Evolutionary conservation across 2,113 vertebrate species (phyloP).

Genomic region (Festucalex cinctus): DNA sequence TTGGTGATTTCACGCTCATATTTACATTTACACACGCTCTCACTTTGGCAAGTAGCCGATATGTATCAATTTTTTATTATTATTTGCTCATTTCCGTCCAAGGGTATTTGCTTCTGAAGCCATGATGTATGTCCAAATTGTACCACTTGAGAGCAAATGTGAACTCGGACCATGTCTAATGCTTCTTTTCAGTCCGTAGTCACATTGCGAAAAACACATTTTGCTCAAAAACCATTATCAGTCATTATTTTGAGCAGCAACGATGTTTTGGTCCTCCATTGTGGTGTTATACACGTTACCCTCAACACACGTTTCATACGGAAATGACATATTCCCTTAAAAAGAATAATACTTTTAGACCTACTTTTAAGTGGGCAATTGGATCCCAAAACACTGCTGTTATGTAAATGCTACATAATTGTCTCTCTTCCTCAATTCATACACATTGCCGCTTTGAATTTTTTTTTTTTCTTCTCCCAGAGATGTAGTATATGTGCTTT

Average conservation of each 20-base stretch:
- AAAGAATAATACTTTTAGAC: background rate
- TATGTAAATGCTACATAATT: background rate
- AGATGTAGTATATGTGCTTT: conserved; percentile 6
- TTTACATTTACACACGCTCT: no score
- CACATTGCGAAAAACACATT: background rate
- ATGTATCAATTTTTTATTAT: no score
- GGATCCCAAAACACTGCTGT: background rate
- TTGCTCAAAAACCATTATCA: background rate
- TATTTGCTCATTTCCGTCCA: no score
- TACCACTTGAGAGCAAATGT: background rate
- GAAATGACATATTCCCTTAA: background rate
- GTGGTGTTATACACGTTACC: background rate
- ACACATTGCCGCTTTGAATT: background rate
- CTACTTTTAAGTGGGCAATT: background rate
- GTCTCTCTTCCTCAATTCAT: background rate
- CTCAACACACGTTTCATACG: background rate
- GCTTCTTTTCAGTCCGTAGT: background rate
- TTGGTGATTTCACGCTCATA: no score
- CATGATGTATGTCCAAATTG: no score
- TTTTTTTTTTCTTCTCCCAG: no score
- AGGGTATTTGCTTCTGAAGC: no score
- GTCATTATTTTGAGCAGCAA: background rate
- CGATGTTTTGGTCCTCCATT: background rate
- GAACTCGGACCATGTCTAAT: background rate
- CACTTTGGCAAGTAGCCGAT: no score